Percentiles rank a stretch among this genome's conserved stretches.
Conservation (phyloP, 2,888 invertebrate genomes). For the Drosophila heteroneura region DNA sequence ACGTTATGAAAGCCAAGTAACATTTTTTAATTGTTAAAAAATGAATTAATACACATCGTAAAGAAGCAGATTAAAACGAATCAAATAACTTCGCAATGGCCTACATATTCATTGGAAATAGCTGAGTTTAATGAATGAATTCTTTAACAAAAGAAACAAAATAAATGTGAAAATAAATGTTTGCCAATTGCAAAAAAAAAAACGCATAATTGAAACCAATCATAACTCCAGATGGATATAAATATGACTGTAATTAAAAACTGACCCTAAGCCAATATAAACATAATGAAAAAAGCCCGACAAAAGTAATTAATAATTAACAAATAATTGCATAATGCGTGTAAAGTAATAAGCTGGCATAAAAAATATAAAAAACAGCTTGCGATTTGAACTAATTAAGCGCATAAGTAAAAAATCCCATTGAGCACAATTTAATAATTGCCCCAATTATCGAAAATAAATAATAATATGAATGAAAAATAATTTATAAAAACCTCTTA, state of each 20-base stretch:
- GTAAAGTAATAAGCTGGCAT: not conserved
- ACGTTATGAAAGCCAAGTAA: not conserved
- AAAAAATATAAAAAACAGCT: not conserved
- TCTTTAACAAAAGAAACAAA: not conserved
- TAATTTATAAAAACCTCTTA: not conserved
- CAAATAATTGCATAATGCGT: not conserved
- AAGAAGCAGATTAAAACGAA: not conserved
- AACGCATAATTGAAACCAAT: not conserved
- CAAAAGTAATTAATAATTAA: not conserved
- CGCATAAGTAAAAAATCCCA: not conserved
- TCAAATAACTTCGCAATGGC: not conserved
- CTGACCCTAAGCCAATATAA: not conserved
- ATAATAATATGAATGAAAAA: not conserved
- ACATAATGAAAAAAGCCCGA: not conserved
- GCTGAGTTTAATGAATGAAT: not conserved
- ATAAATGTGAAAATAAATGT: not conserved
- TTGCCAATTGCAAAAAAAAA: not conserved
- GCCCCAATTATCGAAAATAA: not conserved
- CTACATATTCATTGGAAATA: not conserved
- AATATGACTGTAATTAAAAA: not conserved
- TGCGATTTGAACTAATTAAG: not conserved
- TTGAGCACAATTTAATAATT: not conserved
- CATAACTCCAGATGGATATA: not conserved
- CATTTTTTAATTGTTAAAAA: not conserved
- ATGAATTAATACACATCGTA: not conserved